phyloP scores from a whole-genome alignment of 2,113 vertebrate genomes.

The Trogon melanurus region DNA sequence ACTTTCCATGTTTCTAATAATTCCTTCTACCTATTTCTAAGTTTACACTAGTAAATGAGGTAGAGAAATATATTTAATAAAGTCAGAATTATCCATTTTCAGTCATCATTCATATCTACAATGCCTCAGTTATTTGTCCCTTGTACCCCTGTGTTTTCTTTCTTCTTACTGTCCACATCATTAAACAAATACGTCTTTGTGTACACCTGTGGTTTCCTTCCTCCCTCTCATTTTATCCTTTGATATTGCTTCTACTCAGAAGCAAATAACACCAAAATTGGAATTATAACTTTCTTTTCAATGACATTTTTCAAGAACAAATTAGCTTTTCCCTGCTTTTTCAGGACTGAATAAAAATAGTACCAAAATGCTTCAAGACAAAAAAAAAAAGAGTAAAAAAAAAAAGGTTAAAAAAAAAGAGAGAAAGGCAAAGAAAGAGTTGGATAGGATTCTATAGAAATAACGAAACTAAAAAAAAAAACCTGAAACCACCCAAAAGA shows the following conservation, averaged over 20 bases:
- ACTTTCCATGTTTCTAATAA: background rate
- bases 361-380: background rate
- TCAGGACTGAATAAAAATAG: background rate
- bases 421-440: background rate
- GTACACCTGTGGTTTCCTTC: background rate
- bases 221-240: background rate
- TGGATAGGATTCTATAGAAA: background rate
- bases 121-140: background rate
- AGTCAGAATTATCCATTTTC: background rate
- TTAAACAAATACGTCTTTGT: background rate
- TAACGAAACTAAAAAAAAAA: background rate
- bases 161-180: background rate
- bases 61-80: background rate
- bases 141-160: background rate
- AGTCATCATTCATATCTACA: background rate
- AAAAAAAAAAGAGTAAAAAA: background rate
- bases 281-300: background rate
- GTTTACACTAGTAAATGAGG: background rate
- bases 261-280: background rate
- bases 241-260: background rate
- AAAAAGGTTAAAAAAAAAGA: background rate
- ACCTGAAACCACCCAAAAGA: accelerated
- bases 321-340: background rate
- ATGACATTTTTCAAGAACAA: background rate
- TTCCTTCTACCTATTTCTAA: background rate